Percentiles rank a stretch among this genome's conserved stretches.
These are phyloP conservation scores for Eudyptes chrysolophus DNA, from an alignment of 2,113 vertebrate species.

Conservation along the genomic window DNA sequence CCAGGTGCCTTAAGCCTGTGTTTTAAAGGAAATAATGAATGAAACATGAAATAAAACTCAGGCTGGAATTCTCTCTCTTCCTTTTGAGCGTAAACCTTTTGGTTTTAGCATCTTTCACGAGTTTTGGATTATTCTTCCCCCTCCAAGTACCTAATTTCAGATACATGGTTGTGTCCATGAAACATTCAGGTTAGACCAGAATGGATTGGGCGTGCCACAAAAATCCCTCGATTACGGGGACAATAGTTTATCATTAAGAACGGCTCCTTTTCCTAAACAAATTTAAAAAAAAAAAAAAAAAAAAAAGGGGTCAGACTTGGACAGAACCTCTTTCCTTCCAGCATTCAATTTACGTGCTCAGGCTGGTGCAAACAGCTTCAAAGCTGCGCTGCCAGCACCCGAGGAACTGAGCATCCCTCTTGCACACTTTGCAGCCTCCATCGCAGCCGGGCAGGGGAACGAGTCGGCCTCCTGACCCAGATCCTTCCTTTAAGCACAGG, in stretches of 20 bases:
- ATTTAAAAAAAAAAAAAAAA: neutral
- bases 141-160: neutral
- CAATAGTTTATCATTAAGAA: neutral
- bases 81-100: neutral
- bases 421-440: neutral
- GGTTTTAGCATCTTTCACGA: neutral
- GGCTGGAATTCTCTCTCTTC: neutral
- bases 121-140: too few species aligned
- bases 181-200: too few species aligned
- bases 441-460: neutral
- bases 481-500: neutral
- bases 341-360: accelerated
- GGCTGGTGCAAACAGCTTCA: neutral
- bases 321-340: neutral
- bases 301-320: neutral
- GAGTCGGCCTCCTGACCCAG: constrained; percentile 1
- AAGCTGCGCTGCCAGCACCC: neutral
- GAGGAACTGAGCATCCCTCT: neutral
- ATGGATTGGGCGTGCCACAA: neutral
- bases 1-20: neutral
- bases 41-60: neutral
- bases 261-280: neutral
- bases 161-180: neutral
- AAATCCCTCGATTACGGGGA: neutral
- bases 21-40: neutral